A percentile compares a stretch with the other conserved stretches of the same genome.
Evolutionary conservation across 2,888 invertebrate species (phyloP).

Genomic region (Onchidella celtica): DNA sequence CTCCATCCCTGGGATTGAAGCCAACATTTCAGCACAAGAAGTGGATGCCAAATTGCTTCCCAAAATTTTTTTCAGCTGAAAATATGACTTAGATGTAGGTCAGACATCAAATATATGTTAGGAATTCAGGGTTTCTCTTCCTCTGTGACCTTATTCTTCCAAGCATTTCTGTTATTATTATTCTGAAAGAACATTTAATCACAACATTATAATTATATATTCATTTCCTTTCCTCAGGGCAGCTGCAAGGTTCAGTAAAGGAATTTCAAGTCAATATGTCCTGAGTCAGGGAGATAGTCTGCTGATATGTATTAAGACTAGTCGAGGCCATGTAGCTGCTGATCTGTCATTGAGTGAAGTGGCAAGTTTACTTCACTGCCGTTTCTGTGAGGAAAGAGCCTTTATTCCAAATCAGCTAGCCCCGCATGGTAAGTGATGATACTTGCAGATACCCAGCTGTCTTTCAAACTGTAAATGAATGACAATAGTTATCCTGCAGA

Average conservation of each 20-base stretch:
- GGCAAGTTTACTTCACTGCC: slow-evolving; percentile 70
- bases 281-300: slow-evolving; percentile 70
- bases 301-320: slow-evolving; percentile 66
- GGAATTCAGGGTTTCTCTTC: too few species aligned
- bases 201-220: too few species aligned
- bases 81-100: too few species aligned
- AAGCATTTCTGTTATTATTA: too few species aligned
- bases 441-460: too few species aligned
- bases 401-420: slow-evolving; percentile 64
- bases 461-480: neutral
- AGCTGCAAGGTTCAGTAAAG: slow-evolving; percentile 74
- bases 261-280: slow-evolving; percentile 70
- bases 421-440: slow-evolving; percentile 67
- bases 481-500: neutral
- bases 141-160: too few species aligned
- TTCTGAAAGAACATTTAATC: too few species aligned
- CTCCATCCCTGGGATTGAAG: too few species aligned
- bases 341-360: slow-evolving; percentile 60
- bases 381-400: slow-evolving; percentile 74
- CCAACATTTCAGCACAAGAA: too few species aligned
- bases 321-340: slow-evolving; percentile 66
- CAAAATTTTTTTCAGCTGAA: too few species aligned
- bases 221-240: slow-evolving; percentile 69
- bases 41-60: too few species aligned
- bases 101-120: too few species aligned